phyloP scores from a whole-genome alignment of 1,140 invertebrate species.

The Drosophila ambigua region DNA sequence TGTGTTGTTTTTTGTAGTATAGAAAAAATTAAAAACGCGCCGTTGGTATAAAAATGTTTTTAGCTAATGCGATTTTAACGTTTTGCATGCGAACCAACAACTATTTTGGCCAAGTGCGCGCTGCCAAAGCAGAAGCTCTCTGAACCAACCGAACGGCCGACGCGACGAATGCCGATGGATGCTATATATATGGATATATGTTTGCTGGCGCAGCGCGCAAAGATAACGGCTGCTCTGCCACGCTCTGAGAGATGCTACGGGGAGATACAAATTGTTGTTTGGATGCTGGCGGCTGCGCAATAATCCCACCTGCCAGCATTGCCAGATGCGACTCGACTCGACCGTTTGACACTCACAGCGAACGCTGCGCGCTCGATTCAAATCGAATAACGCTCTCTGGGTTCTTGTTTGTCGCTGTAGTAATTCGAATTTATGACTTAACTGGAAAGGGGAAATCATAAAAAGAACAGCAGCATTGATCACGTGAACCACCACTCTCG shows the following conservation, averaged over 20 bases:
- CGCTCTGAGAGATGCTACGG: conserved; percentile 27
- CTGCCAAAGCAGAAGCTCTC: conserved; percentile 71
- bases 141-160: conserved; percentile 44
- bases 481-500: conserved; percentile 65
- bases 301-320: conserved; percentile 29
- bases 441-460: conserved; percentile 38
- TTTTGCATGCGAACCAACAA: conserved; percentile 83
- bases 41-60: conserved; percentile 80
- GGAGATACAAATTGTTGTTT: conserved; percentile 37
- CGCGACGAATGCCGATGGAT: conserved; percentile 33
- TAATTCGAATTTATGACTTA: conserved; percentile 60
- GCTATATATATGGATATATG: conserved; percentile 33
- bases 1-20: conserved; percentile 55
- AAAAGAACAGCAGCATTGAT: conserved; percentile 27
- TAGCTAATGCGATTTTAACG: conserved; percentile 80
- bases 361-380: conserved; percentile 33
- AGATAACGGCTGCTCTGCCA: conserved; percentile 43
- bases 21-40: conserved; percentile 82
- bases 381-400: conserved; percentile 5
- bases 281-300: conserved; percentile 61
- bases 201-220: conserved; percentile 41
- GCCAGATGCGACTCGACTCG: conserved; percentile 29
- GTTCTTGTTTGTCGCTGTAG: neutral
- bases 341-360: conserved; percentile 33
- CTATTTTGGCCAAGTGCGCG: conserved; percentile 80